A percentile compares a stretch with the other conserved stretches of the same genome.
Evolutionary conservation across 2,113 vertebrate species (phyloP).

Genomic region (Oxyura jamaicensis): DNA sequence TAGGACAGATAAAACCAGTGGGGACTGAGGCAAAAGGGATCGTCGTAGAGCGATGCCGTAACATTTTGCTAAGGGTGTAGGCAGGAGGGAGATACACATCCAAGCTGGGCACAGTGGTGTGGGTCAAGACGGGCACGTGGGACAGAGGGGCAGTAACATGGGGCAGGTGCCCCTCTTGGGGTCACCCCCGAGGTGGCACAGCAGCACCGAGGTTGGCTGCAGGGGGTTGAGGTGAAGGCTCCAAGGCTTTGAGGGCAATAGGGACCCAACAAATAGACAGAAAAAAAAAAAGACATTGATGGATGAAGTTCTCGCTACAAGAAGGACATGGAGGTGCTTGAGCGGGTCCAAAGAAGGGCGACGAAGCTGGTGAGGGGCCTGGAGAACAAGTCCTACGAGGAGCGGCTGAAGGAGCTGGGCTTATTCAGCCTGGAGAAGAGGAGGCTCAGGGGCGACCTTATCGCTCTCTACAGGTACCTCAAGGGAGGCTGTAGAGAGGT

Average conservation of each 20-base stretch:
- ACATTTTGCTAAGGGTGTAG: rapidly evolving
- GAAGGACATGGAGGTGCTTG: too few species aligned
- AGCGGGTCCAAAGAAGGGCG: too few species aligned
- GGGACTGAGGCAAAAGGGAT: neutral
- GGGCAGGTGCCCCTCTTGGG: neutral
- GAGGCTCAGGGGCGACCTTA: too few species aligned
- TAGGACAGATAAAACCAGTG: rapidly evolving
- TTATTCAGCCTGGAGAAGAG: too few species aligned
- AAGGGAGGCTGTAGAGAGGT: too few species aligned
- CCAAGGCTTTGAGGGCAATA: neutral
- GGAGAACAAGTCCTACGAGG: too few species aligned
- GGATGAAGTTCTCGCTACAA: too few species aligned
- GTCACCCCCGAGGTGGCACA: neutral
- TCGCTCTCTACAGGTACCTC: too few species aligned
- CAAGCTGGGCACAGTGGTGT: neutral
- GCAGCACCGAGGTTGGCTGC: neutral
- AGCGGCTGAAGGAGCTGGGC: too few species aligned
- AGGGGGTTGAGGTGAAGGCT: neutral
- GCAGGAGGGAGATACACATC: neutral
- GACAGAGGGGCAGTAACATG: neutral
- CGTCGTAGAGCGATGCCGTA: rapidly evolving
- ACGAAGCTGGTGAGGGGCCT: too few species aligned
- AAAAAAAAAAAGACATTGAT: rapidly evolving
- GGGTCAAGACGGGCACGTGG: neutral
- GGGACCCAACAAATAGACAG: neutral